Evolutionary conservation across 2,113 vertebrate species (phyloP).

Genomic region (Pollachius pollachius): DNA sequence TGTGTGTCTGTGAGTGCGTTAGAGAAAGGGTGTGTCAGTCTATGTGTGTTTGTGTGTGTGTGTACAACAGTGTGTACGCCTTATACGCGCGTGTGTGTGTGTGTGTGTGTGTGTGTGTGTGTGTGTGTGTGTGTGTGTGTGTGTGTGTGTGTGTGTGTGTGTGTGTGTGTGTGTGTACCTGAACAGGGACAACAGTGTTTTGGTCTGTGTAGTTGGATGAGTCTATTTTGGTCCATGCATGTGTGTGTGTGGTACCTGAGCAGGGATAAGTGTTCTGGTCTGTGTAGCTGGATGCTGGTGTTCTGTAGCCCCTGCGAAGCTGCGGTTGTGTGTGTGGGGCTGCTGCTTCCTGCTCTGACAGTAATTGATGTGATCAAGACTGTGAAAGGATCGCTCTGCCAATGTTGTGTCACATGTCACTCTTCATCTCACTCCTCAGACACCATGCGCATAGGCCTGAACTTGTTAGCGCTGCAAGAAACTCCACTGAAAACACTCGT

Average conservation of each 20-base stretch:
- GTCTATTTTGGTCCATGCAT: too few relatives aligned
- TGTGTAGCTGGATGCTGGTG: too few relatives aligned
- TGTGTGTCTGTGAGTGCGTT: not conserved
- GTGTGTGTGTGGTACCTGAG: too few relatives aligned
- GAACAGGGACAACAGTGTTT: too few relatives aligned
- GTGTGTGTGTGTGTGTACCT: too few relatives aligned
- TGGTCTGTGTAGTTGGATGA: too few relatives aligned
- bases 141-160: not conserved
- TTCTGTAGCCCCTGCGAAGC: too few relatives aligned
- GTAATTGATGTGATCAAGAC: slow-evolving; percentile 9
- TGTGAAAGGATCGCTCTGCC: not conserved
- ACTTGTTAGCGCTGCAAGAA: not conserved
- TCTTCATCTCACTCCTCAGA: not conserved
- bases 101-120: not conserved
- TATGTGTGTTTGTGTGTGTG: slow-evolving; percentile 7
- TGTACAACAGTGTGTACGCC: not conserved
- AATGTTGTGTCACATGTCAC: not conserved
- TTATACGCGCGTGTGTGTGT: not conserved
- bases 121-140: slow-evolving; percentile 1
- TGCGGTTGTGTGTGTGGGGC: not conserved
- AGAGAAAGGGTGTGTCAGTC: not conserved
- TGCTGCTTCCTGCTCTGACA: slow-evolving; percentile 1
- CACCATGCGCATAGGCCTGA: not conserved
- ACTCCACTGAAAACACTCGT: too few relatives aligned
- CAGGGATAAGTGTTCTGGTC: too few relatives aligned